Conservation (phyloP, 2,113 vertebrate genomes). For the Electrona antarctica region DNA sequence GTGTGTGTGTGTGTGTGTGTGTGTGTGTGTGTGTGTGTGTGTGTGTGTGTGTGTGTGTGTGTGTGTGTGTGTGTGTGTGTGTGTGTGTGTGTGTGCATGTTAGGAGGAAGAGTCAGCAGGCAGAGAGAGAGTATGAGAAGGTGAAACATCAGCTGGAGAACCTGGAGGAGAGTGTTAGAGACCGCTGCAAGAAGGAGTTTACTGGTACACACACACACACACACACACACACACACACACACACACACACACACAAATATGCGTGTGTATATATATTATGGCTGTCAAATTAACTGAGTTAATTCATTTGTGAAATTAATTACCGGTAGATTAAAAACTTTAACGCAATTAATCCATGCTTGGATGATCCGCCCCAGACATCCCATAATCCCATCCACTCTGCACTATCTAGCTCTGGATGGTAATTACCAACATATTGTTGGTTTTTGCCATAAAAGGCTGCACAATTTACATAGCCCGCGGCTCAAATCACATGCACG, state of each 20-base stretch:
- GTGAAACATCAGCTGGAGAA: slow-evolving; percentile 93
- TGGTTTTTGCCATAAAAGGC: too few species aligned
- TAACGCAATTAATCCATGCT: too few species aligned
- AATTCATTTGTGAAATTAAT: too few species aligned
- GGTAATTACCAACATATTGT: too few species aligned
- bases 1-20: not conserved
- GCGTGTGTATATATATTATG: too few species aligned
- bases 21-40: slow-evolving; percentile 4
- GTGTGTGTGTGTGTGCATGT: not conserved
- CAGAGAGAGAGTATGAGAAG: slow-evolving; percentile 95
- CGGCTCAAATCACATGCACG: too few species aligned
- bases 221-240: not conserved
- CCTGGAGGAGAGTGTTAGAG: slow-evolving; percentile 94
- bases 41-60: slow-evolving; percentile 1
- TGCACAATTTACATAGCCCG: too few species aligned
- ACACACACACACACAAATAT: not conserved
- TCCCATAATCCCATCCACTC: too few species aligned
- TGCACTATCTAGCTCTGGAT: too few species aligned
- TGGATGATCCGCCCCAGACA: too few species aligned
- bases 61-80: slow-evolving; percentile 11
- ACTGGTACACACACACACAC: slow-evolving; percentile 78
- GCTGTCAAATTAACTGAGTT: too few species aligned
- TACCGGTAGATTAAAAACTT: too few species aligned
- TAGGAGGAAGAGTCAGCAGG: slow-evolving; percentile 96
- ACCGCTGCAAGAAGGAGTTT: slow-evolving; percentile 98